Evolutionary conservation across 2,797 vertebrate species (phyloP).

Genomic region (Karalla daura): DNA sequence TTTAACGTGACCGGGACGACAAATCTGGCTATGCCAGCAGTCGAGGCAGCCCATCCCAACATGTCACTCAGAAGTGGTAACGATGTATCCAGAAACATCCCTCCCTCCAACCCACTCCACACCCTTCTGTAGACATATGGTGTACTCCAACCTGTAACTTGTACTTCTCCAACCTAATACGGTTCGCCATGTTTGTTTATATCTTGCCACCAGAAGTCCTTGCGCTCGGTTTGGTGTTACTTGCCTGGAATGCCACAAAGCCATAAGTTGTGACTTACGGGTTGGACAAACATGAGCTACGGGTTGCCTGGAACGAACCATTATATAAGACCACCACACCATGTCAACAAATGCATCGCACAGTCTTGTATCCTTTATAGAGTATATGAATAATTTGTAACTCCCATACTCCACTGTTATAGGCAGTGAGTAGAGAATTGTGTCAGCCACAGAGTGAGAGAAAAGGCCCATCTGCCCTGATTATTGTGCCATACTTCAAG

Average conservation of each 20-base stretch:
- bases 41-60: slow-evolving; percentile 6
- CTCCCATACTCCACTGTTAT: not conserved
- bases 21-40: not conserved
- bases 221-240: too few species aligned
- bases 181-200: too few species aligned
- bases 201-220: too few species aligned
- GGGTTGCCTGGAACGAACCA: too few species aligned
- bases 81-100: slow-evolving; percentile 31
- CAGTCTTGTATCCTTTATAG: slow-evolving; percentile 7
- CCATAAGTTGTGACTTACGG: too few species aligned
- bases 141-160: not conserved
- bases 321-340: too few species aligned
- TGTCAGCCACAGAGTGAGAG: slow-evolving; percentile 11
- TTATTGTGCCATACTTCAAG: slow-evolving; percentile 8
- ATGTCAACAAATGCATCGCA: not conserved
- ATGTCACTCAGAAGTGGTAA: slow-evolving; percentile 46
- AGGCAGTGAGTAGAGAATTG: slow-evolving; percentile 3
- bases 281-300: too few species aligned
- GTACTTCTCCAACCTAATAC: too few species aligned
- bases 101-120: not conserved
- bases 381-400: slow-evolving; percentile 24
- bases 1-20: not conserved
- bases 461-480: slow-evolving; percentile 23
- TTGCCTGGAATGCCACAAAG: too few species aligned
- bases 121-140: not conserved